Conservation (phyloP, 2,797 vertebrate genomes). For the Gallinago nigripennis region DNA sequence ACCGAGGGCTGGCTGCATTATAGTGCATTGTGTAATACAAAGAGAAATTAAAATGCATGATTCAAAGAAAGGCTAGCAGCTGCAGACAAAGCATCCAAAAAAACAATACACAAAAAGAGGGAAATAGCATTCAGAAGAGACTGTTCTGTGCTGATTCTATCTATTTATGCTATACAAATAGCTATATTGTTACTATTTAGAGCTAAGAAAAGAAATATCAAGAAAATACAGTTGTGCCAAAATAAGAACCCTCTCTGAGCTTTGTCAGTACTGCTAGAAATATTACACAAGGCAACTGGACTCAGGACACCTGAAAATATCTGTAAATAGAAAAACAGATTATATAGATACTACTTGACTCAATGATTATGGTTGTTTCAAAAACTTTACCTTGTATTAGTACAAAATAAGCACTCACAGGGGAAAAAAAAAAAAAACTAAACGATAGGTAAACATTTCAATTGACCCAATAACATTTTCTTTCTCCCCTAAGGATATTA, state of each 20-base stretch:
- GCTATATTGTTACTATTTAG: background rate
- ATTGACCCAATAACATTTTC: background rate
- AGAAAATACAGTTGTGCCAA: background rate
- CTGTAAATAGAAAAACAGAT: background rate
- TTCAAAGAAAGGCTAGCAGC: background rate
- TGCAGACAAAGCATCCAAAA: background rate
- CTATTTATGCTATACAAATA: background rate
- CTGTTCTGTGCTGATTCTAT: background rate
- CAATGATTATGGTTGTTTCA: background rate
- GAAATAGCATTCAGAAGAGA: background rate
- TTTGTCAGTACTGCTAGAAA: background rate
- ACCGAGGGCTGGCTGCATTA: background rate
- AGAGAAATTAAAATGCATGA: background rate
- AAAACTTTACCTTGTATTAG: background rate
- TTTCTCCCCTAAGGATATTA: background rate
- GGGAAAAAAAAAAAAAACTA: background rate
- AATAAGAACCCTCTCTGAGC: background rate
- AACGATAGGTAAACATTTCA: background rate
- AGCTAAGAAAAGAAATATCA: background rate
- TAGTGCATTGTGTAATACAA: background rate
- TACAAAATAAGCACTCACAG: background rate
- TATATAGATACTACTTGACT: background rate
- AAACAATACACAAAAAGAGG: background rate
- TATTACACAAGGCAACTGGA: background rate
- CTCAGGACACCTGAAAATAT: background rate